A percentile compares a stretch with the other conserved stretches of the same genome.
Conservation (phyloP, 2,113 vertebrate genomes). For the Gorsachius goisagi region DNA sequence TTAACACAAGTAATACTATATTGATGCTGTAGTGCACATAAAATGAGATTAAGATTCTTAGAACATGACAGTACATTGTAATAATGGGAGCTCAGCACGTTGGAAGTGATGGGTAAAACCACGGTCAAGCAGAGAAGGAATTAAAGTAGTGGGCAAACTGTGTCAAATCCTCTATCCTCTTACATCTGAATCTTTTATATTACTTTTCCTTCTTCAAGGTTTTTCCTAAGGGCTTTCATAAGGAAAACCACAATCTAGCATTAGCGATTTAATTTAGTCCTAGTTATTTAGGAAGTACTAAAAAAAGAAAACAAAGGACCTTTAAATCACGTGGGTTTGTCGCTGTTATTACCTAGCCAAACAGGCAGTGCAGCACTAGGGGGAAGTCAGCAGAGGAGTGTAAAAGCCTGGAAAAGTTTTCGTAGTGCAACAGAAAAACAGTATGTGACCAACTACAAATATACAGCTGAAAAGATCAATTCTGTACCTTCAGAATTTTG, state of each 20-base stretch:
- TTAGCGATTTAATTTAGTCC: not conserved
- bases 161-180: not conserved
- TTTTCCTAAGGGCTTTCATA: not conserved
- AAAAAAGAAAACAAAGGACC: not conserved
- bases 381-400: not conserved
- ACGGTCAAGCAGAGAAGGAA: not conserved
- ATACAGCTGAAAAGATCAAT: not conserved
- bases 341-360: not conserved
- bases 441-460: not conserved
- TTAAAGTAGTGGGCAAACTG: not conserved
- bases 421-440: not conserved
- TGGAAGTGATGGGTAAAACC: not conserved
- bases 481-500: not conserved
- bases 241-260: not conserved
- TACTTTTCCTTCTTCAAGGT: not conserved
- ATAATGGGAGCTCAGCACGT: not conserved
- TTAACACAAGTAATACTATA: not conserved
- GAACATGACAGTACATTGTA: not conserved
- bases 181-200: not conserved
- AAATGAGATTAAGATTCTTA: not conserved
- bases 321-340: not conserved
- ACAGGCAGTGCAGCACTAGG: not conserved
- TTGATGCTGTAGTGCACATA: not conserved
- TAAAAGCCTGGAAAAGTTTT: not conserved
- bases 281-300: not conserved